Evolutionary conservation across 2,797 vertebrate genomes (phyloP).

Genomic region (Phataginus tetradactyla): DNA sequence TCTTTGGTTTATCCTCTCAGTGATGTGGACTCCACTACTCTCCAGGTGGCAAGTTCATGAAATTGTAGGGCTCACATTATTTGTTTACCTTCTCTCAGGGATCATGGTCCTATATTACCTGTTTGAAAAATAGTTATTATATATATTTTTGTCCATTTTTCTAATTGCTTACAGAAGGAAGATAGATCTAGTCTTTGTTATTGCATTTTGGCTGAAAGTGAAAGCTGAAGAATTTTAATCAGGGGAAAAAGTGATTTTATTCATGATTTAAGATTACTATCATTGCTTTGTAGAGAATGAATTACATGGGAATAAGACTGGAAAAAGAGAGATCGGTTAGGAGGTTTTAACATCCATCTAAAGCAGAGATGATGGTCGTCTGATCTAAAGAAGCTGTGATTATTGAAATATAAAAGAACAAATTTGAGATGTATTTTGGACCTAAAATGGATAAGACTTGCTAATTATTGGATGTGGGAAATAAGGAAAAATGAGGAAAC

Average conservation of each 20-base stretch:
- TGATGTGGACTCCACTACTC: not conserved
- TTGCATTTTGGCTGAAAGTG: slow-evolving; percentile 17
- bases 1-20: not conserved
- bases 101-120: not conserved
- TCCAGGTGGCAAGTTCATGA: not conserved
- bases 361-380: slow-evolving; percentile 8
- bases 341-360: not conserved
- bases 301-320: slow-evolving; percentile 2
- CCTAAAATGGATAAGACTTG: not conserved
- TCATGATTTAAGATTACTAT: slow-evolving; percentile 28
- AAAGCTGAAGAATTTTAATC: slow-evolving; percentile 54
- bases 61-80: not conserved
- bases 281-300: slow-evolving; percentile 22
- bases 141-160: not conserved
- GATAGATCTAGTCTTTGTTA: not conserved
- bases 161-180: slow-evolving; percentile 19
- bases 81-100: not conserved
- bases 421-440: not conserved
- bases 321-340: not conserved
- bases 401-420: not conserved
- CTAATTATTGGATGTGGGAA: not conserved
- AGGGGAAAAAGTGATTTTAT: slow-evolving; percentile 24
- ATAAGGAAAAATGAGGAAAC: not conserved
- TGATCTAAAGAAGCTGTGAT: not conserved
- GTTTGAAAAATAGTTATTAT: slow-evolving; percentile 39